phyloP scores from a whole-genome alignment of 2,113 vertebrate species.

The Butorides virescens region DNA sequence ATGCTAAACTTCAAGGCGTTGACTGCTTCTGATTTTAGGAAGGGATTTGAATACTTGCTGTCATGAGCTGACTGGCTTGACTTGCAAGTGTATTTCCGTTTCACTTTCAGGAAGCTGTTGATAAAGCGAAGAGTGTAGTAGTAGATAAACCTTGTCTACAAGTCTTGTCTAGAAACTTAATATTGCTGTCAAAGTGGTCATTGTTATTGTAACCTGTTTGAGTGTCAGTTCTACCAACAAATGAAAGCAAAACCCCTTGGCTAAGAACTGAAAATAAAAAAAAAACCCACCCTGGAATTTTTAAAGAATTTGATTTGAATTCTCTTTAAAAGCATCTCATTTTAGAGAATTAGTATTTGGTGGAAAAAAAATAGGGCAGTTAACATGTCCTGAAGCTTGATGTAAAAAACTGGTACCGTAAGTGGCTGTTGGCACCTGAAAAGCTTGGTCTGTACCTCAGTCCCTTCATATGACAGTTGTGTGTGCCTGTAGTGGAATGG shows the following conservation, averaged over 20 bases:
- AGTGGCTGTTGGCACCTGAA: background rate
- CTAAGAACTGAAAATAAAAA: background rate
- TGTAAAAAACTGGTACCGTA: background rate
- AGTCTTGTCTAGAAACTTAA: background rate
- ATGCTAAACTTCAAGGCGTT: background rate
- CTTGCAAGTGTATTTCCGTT: conserved; percentile 46
- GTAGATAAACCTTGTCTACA: conserved; percentile 35
- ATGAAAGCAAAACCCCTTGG: background rate
- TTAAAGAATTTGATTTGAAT: background rate
- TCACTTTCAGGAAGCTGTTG: conserved; percentile 48
- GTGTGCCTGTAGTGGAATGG: accelerated
- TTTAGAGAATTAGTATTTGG: background rate
- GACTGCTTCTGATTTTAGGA: conserved; percentile 37
- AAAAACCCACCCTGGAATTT: background rate
- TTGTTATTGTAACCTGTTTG: background rate
- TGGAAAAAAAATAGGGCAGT: background rate
- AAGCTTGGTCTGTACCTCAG: background rate
- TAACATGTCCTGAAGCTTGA: background rate
- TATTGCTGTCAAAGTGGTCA: background rate
- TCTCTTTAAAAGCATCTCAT: background rate
- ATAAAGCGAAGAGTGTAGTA: background rate
- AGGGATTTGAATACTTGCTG: conserved; percentile 30
- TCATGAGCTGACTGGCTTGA: conserved; percentile 29
- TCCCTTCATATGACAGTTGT: background rate
- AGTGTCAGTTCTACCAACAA: background rate